Base-by-base conservation (phyloP, 2,113 vertebrate species). In the Plotosus lineatus region DNA sequence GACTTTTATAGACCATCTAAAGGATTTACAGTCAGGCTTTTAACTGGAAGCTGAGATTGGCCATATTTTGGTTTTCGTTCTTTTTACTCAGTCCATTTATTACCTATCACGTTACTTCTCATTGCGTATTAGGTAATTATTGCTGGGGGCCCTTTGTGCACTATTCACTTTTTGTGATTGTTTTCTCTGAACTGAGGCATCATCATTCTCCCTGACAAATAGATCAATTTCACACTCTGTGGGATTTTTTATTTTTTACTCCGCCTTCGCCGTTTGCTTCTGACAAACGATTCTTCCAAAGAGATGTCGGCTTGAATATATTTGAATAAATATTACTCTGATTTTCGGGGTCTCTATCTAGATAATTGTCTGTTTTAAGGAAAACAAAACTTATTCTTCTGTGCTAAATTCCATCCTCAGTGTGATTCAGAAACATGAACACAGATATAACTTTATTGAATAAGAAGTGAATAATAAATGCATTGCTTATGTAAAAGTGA, bases 221-320 rank as follows among this genome's bases (percentile, higher is more conserved):
- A 63, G 60, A 46, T 78, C 76, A 78, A 78, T 78, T 78, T 78
- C 76, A 78, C 76, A 78, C 76, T 78, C 51, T 31, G 46, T 51
- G 44, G 46, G 46, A 50, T 65, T 23, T 33, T 42, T 76, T 76
- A 28, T 28, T 60, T 40, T 42, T 44, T 55, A 28, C 15, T 76
- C 74, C 60, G 74, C 53, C 53, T 44, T 56, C 12, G 53, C 75
- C 14, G 42, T 58, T 75, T n/a, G 56, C 55, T 61, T 56, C 33
- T 12, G 31, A 63, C 31, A 50, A 78, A 50, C 21, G 60, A 65
- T 63, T 78, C 21, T 26, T 40, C 48, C 17, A 6, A 23, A 9
- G 71, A 74, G 28, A 44, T 38, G 12, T 77, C 75, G 4, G 4
- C 12, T 58, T 7, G 44, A 78, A 78, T 65, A 63, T 14, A 78